These are phyloP conservation scores for Lerista edwardsae DNA, from an alignment of 2,797 vertebrate genomes.

Conservation along the genomic window DNA sequence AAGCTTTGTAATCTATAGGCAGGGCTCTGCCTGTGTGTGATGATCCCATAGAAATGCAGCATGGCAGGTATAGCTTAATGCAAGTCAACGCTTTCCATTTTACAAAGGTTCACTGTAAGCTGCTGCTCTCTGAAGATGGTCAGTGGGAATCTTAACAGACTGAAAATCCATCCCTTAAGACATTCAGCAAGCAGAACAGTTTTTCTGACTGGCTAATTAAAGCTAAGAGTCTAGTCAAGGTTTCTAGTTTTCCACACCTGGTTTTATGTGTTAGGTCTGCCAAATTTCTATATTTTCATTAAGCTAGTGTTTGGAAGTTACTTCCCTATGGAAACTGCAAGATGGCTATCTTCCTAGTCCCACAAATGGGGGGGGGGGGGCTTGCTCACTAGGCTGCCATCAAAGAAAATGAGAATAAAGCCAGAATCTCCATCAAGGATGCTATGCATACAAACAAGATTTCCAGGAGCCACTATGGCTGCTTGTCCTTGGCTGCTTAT, in stretches of 20 bases:
- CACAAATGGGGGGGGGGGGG: no score
- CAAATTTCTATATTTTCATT: background rate
- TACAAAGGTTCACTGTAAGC: no score
- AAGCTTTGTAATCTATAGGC: background rate
- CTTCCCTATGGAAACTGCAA: no score
- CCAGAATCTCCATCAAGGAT: no score
- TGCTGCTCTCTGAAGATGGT: no score
- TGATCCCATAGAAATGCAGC: background rate
- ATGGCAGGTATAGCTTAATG: background rate
- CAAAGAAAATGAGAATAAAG: background rate
- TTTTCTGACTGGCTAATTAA: background rate
- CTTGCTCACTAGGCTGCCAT: background rate
- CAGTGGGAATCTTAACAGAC: no score
- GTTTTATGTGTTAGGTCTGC: background rate
- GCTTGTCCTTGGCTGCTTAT: no score
- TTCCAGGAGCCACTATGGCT: no score
- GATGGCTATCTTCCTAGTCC: no score
- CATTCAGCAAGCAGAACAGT: background rate
- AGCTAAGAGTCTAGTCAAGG: background rate
- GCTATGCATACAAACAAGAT: no score
- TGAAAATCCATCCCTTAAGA: background rate
- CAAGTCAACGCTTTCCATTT: background rate
- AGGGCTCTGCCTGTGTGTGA: no score
- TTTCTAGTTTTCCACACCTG: background rate
- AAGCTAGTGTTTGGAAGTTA: no score